Evolutionary conservation across 2,888 invertebrate genomes (phyloP), one percentile per base, ranked within the genome.

Genomic region (Subacronicta megacephala): DNA sequence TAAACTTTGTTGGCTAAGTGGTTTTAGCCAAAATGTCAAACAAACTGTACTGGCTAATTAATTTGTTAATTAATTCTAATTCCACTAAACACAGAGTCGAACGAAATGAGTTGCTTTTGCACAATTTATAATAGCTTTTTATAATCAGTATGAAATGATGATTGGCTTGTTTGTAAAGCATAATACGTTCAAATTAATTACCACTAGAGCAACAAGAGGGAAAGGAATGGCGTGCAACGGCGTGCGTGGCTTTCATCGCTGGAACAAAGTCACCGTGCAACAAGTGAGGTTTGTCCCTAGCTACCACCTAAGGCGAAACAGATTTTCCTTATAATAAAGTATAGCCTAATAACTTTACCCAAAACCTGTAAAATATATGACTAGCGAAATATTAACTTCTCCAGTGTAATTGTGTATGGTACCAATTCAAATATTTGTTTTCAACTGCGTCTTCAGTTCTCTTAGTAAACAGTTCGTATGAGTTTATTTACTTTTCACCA

Each of bases 401-500:
- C 63, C 20, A 17, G 41, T 47, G 40, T 70, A 62, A 67, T 72
- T 69, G 71, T 67, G 65, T 67, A 74, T 66, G 64, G 54, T 71
- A 72, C 64, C 64, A 75, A 75, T 72, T 79, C 74, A 71, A 73
- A 80, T 77, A 62, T 73, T 74, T 65, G 68, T 67, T 75, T 79
- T 74, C 73, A 65, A 75, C 80, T 84, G 80, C 81, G 81, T 83
- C 82, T 84, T 84, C 78, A 81, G 78, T 85, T 83, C 83, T 81
- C 82, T 84, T 84, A 80, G 85, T 86, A 90, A 91, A 90, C 86
- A 87, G 80, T 89, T 91, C 85, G 81, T 85, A 82, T 77, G 84
- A 91, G 90, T 93, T 92, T 93, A 93, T 93, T 93, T 93, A 93
- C 92, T 91, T 93, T 92, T 86, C 83, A 83, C 83, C 85, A 93